Evolutionary conservation across 2,888 invertebrate genomes (phyloP), one percentile per base, ranked within the genome.

Genomic region (Crioceris asparagi): DNA sequence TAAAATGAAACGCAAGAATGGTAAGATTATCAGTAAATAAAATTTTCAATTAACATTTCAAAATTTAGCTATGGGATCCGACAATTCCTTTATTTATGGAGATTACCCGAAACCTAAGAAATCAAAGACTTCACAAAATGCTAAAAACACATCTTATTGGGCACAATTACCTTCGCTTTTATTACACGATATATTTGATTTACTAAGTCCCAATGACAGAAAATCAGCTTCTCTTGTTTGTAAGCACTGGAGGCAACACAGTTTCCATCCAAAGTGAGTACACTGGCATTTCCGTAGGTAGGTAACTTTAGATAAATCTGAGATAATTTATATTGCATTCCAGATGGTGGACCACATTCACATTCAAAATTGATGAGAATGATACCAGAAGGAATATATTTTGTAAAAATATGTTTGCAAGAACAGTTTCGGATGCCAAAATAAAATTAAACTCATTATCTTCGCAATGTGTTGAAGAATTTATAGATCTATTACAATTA

Each of bases 101-200:
- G 57, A 56, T 43, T 63, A 60, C 52, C 59, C 63, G 39, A 60
- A 55, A 50, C 56, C 61, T 33, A 66, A 66, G 48, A 62, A 62
- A 51, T 60, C 61, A 29, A 63, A 61, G 50, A 55, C 56, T 33
- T 57, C 57, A 29, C 47, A 55, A 29, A 43, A 48, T 38, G 45
- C 48, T 37, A 46, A 31, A 41, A 37, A 39, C 29, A 29, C 36
- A 34, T 46, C 53, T 16, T 49, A 54, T 39, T 66, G 66, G 66
- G 56, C 58, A 15, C 52, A 57, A 47, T 55, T 66, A 45, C 66
- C 66, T 32, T 53, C 57, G 26, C 53, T 64, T 33, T 53, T 65
- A 16, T 45, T 66, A 39, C 57, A 62, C 40, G 57, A 65, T 43
- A 57, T 65, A 43, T 65, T 61, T 48, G 55, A 57, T 45, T 52